These are phyloP conservation scores for Papilio glaucus DNA, from an alignment of 1,140 invertebrate species.

Conservation along the genomic window DNA sequence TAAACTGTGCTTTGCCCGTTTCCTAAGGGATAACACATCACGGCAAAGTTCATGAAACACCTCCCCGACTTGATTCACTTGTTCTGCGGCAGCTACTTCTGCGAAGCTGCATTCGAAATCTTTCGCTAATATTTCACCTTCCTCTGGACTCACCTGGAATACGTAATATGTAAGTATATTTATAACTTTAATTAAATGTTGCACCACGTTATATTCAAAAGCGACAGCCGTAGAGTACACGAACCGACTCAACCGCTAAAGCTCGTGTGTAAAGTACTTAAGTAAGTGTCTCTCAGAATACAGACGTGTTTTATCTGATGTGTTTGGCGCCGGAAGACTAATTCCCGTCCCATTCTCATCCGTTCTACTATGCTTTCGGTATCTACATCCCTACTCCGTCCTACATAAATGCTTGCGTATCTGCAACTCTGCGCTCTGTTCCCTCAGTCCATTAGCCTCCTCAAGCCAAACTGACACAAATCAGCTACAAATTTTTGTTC, in stretches of 20 bases:
- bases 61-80: slow-evolving; percentile 91
- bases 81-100: slow-evolving; percentile 95
- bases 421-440: no score
- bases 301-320: no score
- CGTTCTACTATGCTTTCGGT: no score
- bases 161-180: background rate
- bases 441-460: no score
- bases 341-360: no score
- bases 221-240: background rate
- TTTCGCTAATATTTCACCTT: slow-evolving; percentile 94
- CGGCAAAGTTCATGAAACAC: slow-evolving; percentile 93
- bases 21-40: slow-evolving; percentile 89
- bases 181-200: background rate
- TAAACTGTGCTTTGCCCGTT: slow-evolving; percentile 93
- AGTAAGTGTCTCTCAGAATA: no score
- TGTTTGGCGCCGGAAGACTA: no score
- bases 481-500: no score
- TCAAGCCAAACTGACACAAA: no score
- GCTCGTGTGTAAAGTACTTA: no score
- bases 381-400: no score
- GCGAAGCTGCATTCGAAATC: slow-evolving; percentile 94
- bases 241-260: background rate
- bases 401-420: no score
- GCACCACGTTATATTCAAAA: background rate
- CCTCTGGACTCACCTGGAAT: slow-evolving; percentile 91